phyloP scores from a whole-genome alignment of 1,140 invertebrate genomes.

The Pseudoatta argentina region DNA sequence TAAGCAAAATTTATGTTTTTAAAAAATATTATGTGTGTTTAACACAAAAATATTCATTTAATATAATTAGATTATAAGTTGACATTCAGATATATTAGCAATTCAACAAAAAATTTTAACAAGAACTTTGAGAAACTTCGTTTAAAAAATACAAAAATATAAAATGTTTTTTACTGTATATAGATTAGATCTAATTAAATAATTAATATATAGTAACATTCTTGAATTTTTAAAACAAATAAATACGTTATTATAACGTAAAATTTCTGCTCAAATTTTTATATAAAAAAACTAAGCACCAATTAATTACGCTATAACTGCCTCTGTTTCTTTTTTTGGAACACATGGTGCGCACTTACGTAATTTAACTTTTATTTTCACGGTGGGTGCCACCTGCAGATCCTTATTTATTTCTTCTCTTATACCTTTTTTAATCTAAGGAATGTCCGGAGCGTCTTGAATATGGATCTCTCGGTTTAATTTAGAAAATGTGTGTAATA shows the following conservation, averaged over 20 bases:
- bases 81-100: too few species aligned
- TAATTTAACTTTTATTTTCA: constrained; percentile 34
- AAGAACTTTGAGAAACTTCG: too few species aligned
- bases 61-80: too few species aligned
- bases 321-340: background rate
- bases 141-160: too few species aligned
- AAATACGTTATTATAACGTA: background rate
- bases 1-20: too few species aligned
- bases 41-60: too few species aligned
- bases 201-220: background rate
- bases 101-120: too few species aligned
- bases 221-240: constrained; percentile 4
- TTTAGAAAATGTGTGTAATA: constrained; percentile 29
- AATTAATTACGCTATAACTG: constrained; percentile 8
- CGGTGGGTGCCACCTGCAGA: background rate
- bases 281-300: background rate
- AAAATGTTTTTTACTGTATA: too few species aligned
- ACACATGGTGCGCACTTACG: background rate
- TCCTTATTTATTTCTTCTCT: background rate
- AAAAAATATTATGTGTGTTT: too few species aligned
- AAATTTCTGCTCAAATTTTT: background rate
- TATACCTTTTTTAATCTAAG: constrained; percentile 10
- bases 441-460: background rate
- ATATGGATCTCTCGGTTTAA: background rate
- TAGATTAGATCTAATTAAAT: background rate